Evolutionary conservation across 2,888 invertebrate genomes (phyloP).

Genomic region (Tenthredo notha): DNA sequence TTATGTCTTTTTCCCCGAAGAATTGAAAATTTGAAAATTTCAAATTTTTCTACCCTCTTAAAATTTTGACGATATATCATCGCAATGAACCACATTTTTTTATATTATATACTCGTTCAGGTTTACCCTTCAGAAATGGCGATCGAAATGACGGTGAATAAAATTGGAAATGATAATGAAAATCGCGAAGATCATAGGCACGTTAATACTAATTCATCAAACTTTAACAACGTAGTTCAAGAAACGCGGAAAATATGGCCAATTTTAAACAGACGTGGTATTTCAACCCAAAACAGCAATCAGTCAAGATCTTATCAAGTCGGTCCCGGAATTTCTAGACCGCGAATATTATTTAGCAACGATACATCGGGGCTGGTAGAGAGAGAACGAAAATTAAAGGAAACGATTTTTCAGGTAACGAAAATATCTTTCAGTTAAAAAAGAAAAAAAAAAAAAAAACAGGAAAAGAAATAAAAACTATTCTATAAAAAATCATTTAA

Average conservation of each 20-base stretch:
- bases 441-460: too few species aligned
- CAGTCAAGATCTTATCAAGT: constrained; percentile 36
- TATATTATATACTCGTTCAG: background rate
- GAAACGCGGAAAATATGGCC: constrained; percentile 59
- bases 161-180: background rate
- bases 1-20: background rate
- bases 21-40: background rate
- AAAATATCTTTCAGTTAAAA: background rate
- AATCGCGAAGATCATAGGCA: background rate
- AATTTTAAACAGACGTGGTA: constrained; percentile 24
- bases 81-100: too few species aligned
- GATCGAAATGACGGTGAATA: constrained; percentile 31
- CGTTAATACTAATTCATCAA: background rate
- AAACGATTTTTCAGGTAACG: background rate
- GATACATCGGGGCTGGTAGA: constrained; percentile 45
- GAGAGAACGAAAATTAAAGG: background rate
- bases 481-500: too few species aligned
- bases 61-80: background rate
- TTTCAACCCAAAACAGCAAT: constrained; percentile 43
- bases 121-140: background rate
- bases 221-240: background rate
- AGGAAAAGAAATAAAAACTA: too few species aligned
- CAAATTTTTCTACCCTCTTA: too few species aligned
- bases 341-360: constrained; percentile 55
- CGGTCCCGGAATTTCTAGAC: constrained; percentile 52